Percentiles rank a stretch among this genome's conserved stretches.
Conservation (phyloP, 2,797 vertebrate genomes). For the Phyllotis vaccarum region DNA sequence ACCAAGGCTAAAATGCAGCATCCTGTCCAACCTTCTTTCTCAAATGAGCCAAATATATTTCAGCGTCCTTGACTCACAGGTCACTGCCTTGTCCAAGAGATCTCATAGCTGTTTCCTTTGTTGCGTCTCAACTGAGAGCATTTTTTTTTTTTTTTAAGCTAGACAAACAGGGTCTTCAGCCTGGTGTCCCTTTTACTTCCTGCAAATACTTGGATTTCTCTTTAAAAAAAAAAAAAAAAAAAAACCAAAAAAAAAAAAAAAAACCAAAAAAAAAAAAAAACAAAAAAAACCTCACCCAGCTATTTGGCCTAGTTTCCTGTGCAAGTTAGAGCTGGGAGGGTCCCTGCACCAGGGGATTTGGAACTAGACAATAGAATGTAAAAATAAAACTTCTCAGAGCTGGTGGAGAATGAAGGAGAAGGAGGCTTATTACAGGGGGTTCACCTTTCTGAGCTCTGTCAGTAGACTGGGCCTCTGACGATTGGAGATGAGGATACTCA, state of each 20-base stretch:
- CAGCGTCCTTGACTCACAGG: slow-evolving; percentile 66
- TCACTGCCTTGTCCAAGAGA: slow-evolving; percentile 59
- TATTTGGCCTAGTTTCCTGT: slow-evolving; percentile 72
- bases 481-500: neutral
- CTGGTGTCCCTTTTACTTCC: slow-evolving; percentile 74
- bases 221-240: neutral
- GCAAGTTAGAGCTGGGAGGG: slow-evolving; percentile 63
- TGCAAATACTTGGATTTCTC: slow-evolving; percentile 73
- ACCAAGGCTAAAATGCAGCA: slow-evolving; percentile 56
- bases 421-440: neutral
- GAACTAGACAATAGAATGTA: slow-evolving; percentile 59
- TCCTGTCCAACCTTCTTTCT: slow-evolving; percentile 54
- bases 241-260: slow-evolving; percentile 24
- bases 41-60: slow-evolving; percentile 57
- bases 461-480: neutral
- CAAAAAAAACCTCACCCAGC: slow-evolving; percentile 55
- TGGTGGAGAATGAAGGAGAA: neutral
- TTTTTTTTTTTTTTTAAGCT: neutral
- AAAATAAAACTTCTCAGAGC: slow-evolving; percentile 70
- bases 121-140: slow-evolving; percentile 58
- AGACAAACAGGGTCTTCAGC: slow-evolving; percentile 52
- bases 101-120: slow-evolving; percentile 56
- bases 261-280: slow-evolving; percentile 42
- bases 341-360: slow-evolving; percentile 47
- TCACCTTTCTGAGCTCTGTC: neutral